phyloP scores from a whole-genome alignment of 2,797 vertebrate species.

The Crypturellus tataupa region DNA sequence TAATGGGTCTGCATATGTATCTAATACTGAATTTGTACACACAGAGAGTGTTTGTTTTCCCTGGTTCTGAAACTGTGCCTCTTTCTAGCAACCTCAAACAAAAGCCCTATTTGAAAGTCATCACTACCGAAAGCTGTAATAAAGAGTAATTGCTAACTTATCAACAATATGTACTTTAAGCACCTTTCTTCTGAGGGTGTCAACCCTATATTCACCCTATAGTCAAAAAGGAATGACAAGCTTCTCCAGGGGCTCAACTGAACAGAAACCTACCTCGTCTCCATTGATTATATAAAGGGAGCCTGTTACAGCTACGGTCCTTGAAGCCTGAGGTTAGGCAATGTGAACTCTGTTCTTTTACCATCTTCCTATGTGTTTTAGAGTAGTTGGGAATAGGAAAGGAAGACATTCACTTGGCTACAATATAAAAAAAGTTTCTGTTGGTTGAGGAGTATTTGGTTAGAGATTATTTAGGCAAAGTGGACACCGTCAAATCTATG shows the following conservation, averaged over 20 bases:
- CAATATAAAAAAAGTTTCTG: background rate
- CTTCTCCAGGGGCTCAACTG: background rate
- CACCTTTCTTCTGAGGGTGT: background rate
- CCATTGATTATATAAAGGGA: background rate
- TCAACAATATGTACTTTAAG: background rate
- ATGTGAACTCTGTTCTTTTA: background rate
- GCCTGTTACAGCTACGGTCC: accelerated
- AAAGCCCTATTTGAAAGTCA: background rate
- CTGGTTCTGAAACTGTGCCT: background rate
- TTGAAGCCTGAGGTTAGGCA: background rate
- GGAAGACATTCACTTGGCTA: background rate
- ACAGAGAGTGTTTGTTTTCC: background rate
- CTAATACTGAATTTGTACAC: background rate
- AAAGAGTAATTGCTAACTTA: background rate
- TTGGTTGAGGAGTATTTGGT: too few species aligned
- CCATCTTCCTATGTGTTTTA: background rate
- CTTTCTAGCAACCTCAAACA: background rate
- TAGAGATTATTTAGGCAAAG: too few species aligned
- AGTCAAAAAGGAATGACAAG: background rate
- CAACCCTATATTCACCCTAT: background rate
- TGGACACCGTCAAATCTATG: too few species aligned
- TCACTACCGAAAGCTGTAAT: background rate
- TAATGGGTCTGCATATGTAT: background rate
- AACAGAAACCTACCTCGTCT: background rate
- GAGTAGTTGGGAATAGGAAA: background rate